Evolutionary conservation across 23 tunicate genomes (phyloP).

Genomic region (Botrylloides violaceus): DNA sequence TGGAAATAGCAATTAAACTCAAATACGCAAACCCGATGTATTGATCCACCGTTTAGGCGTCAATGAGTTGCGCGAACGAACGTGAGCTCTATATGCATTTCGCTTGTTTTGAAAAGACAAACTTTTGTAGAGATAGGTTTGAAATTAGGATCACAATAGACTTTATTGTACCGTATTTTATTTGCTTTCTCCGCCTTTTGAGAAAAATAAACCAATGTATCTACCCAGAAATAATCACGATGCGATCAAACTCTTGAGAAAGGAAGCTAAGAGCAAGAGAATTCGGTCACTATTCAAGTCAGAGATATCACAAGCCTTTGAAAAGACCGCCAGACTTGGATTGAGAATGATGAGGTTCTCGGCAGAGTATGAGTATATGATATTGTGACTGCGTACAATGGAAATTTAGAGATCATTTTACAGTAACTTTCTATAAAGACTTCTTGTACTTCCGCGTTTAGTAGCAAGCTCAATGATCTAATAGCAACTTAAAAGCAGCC

Average conservation of each 20-base stretch:
- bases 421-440: not conserved
- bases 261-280: not conserved
- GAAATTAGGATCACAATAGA: not conserved
- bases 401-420: not conserved
- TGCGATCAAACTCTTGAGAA: not conserved
- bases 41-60: too few species aligned
- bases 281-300: not conserved
- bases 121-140: not conserved
- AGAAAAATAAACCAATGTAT: not conserved
- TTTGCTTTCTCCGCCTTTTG: not conserved
- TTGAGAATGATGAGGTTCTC: not conserved
- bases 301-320: not conserved
- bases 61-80: not conserved
- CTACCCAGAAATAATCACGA: not conserved
- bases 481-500: too few species aligned
- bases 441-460: slow-evolving; percentile 1
- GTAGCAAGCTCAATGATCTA: too few species aligned
- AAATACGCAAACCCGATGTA: too few species aligned
- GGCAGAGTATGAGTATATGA: not conserved
- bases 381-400: not conserved
- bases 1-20: too few species aligned
- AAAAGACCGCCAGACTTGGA: not conserved
- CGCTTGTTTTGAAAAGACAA: not conserved
- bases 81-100: not conserved
- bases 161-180: not conserved